Base-by-base conservation (phyloP, 2,113 vertebrate species). In the Coryphaenoides rupestris region DNA sequence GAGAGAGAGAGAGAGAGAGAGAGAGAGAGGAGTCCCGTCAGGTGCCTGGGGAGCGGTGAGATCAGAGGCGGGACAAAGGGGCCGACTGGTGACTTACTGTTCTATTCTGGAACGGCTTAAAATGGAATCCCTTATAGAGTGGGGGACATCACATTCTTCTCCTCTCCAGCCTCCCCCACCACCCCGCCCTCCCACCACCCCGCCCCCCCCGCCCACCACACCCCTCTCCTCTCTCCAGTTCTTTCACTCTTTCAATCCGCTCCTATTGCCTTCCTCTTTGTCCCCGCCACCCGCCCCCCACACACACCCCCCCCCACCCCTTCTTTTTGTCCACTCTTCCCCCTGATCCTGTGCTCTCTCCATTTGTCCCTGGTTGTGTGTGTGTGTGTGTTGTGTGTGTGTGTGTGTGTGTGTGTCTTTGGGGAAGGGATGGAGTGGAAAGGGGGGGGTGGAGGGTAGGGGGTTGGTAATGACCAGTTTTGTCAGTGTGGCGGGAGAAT, bases 71-170 rank as follows among this genome's bases (percentile, higher is more conserved):
- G 74, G 85, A 84, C 85, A 86, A 88, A 12, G 73, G 84, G 74
- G n/a, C n/a, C n/a, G n/a, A 79, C 81, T 84, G 81, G 80, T 83
- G 84, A 86, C 88, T 87, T 86, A 85, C 85, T 85, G 84, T 85
- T 87, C 84, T 84, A 85, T 83, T 87, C 84, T 85, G 69, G 74
- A 83, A 75, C 71, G 63, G 78, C 72, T 70, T 81, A 84, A 82
- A 86, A 83, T 85, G 75, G 75, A 84, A 85, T 78, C 82, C 83
- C 78, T 86, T 78, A 86, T 76, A 82, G 80, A 76, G 70, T 3
- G 58, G 81, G n/a, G 33, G 78, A 83, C 81, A 78, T 76, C 68
- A 19, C 81, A 87, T 83, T 85, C 84, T 81, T 77, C 62, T 64
- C 77, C 58, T 67, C 63, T 78, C 79, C 80, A 50, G 46, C 22